A percentile compares a stretch with the other conserved stretches of the same genome.
phyloP scores from a whole-genome alignment of 2,888 invertebrate species.

The Ditylenchus weischeri region DNA sequence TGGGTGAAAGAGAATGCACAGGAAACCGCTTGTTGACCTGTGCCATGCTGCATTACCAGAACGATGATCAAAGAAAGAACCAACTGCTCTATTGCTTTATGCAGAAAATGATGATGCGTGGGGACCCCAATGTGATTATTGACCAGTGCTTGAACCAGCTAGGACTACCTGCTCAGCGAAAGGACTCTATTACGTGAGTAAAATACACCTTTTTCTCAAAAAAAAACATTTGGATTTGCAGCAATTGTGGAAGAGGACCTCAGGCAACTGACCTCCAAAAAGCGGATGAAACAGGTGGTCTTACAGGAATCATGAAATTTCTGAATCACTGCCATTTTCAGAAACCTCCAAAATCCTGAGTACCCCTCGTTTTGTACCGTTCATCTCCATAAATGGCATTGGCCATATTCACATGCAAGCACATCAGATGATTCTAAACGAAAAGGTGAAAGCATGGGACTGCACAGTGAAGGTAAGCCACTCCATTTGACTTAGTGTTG shows the following conservation, averaged over 20 bases:
- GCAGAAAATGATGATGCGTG: slow-evolving; percentile 26
- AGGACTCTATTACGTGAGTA: slow-evolving; percentile 11
- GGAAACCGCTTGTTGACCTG: slow-evolving; percentile 36
- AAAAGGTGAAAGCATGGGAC: slow-evolving; percentile 36
- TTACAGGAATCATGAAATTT: too few relatives aligned
- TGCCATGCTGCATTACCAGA: slow-evolving; percentile 15
- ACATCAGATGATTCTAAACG: slow-evolving; percentile 32
- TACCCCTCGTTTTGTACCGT: slow-evolving; percentile 37
- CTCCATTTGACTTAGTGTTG: neutral
- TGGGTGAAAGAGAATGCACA: slow-evolving; percentile 28
- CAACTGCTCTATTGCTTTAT: slow-evolving; percentile 37
- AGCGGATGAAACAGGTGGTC: slow-evolving; percentile 25
- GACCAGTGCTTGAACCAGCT: slow-evolving; percentile 23
- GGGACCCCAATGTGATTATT: slow-evolving; percentile 19
- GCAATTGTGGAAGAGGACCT: slow-evolving; percentile 22
- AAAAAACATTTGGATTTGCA: slow-evolving; percentile 13
- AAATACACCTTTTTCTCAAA: neutral
- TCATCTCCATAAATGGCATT: slow-evolving; percentile 32
- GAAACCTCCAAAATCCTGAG: slow-evolving; percentile 31
- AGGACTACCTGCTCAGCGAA: slow-evolving; percentile 4
- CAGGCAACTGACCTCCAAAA: slow-evolving; percentile 32
- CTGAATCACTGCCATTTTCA: too few relatives aligned
- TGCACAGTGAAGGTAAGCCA: slow-evolving; percentile 25
- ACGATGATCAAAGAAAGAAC: slow-evolving; percentile 20
- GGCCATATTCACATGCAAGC: slow-evolving; percentile 41